phyloP scores from a whole-genome alignment of 2,113 vertebrate genomes.

The Osmerus mordax region DNA sequence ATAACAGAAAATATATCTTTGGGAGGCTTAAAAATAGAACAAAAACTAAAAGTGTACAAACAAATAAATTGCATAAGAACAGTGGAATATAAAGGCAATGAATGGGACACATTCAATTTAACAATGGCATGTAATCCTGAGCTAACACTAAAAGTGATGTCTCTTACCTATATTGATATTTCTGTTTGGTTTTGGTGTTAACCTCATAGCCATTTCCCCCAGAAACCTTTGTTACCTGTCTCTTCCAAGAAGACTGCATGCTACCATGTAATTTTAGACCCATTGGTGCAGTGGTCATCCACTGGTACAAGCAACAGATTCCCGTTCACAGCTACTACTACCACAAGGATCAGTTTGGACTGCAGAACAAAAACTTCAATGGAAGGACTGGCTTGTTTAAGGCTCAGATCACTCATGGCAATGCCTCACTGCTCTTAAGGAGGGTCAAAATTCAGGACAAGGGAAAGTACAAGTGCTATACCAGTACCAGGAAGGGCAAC shows the following conservation, averaged over 20 bases:
- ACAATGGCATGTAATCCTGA: no score
- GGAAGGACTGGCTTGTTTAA: conserved; percentile 74
- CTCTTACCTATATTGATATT: not conserved
- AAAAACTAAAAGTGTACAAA: not conserved
- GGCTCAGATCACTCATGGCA: conserved; percentile 68
- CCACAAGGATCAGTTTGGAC: conserved; percentile 66
- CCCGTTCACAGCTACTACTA: conserved; percentile 78
- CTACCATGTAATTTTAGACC: conserved; percentile 75
- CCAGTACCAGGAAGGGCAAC: conserved; percentile 64
- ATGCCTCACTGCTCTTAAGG: conserved; percentile 77
- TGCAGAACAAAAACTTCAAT: conserved; percentile 70
- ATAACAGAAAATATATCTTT: not conserved
- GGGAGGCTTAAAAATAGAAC: not conserved
- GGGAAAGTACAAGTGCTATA: conserved; percentile 77
- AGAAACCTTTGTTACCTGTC: conserved; percentile 66
- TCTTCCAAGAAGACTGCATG: conserved; percentile 74
- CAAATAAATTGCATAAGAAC: not conserved
- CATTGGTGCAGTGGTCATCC: conserved; percentile 71
- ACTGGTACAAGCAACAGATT: conserved; percentile 76
- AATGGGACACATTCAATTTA: not conserved
- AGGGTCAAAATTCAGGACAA: conserved; percentile 70
- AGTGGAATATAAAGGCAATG: not conserved
- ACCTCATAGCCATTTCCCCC: conserved; percentile 4
- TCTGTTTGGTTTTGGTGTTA: not conserved
- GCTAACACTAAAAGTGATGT: no score